phyloP scores from a whole-genome alignment of 2,888 invertebrate species.

The Hermaeophaga mercurialis region DNA sequence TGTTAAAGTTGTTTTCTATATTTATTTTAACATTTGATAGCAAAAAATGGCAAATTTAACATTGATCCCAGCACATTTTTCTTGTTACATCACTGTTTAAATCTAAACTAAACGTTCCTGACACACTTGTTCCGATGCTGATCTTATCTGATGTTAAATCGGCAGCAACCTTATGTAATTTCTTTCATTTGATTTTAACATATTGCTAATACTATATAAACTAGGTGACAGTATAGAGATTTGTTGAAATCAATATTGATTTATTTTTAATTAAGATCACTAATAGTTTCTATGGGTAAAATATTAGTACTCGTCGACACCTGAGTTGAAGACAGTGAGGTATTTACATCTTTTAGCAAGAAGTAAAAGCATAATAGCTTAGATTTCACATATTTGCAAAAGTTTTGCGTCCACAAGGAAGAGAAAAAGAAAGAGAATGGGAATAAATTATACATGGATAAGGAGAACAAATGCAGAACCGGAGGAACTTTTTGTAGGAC shows the following conservation, averaged over 20 bases:
- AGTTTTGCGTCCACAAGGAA: no score
- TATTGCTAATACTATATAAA: background rate
- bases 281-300: background rate
- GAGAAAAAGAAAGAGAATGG: no score
- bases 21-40: no score
- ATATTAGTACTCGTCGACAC: background rate
- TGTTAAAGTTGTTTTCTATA: no score
- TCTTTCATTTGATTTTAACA: background rate
- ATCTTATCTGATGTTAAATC: constrained; percentile 11
- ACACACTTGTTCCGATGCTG: constrained; percentile 12
- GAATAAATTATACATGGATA: no score
- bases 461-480: no score
- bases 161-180: constrained; percentile 12
- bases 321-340: background rate
- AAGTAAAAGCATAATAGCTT: no score
- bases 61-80: no score
- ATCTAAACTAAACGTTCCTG: constrained; percentile 11
- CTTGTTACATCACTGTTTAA: background rate
- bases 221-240: constrained; percentile 9
- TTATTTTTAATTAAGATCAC: constrained; percentile 1
- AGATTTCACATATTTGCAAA: no score
- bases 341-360: no score
- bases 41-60: no score
- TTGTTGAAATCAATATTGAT: constrained; percentile 16
- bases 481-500: no score